Evolutionary conservation across 2,113 vertebrate genomes (phyloP).

Genomic region (Morphnarchus princeps): DNA sequence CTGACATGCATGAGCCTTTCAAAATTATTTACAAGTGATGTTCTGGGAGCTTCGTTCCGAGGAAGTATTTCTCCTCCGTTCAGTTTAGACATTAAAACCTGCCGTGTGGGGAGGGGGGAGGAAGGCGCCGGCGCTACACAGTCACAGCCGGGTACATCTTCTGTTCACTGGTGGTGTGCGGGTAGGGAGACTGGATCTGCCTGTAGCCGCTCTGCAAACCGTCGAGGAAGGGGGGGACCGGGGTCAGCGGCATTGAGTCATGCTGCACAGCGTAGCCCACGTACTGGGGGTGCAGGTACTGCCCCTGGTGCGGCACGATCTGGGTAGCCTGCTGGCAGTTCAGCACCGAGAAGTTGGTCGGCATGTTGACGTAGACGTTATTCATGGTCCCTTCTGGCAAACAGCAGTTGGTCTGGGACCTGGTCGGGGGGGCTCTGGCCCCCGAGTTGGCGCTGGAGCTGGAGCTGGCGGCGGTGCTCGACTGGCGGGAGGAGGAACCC

Average conservation of each 20-base stretch:
- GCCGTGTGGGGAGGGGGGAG: not conserved
- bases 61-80: not conserved
- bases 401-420: slow-evolving; percentile 94
- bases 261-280: slow-evolving; percentile 88
- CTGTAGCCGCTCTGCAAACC: slow-evolving; percentile 85
- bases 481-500: slow-evolving; percentile 94
- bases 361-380: slow-evolving; percentile 95
- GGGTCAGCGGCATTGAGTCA: slow-evolving; percentile 77
- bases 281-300: slow-evolving; percentile 93
- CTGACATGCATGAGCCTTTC: not conserved
- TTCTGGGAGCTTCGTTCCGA: not conserved
- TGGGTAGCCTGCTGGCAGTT: slow-evolving; percentile 98
- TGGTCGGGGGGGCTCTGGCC: slow-evolving; percentile 76
- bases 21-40: slow-evolving; percentile 36
- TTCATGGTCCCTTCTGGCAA: slow-evolving; percentile 89
- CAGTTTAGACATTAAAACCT: not conserved
- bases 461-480: slow-evolving; percentile 95
- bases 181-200: slow-evolving; percentile 89
- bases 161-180: slow-evolving; percentile 81
- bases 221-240: slow-evolving; percentile 81
- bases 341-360: slow-evolving; percentile 95
- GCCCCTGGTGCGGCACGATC: slow-evolving; percentile 93
- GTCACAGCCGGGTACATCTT: slow-evolving; percentile 93
- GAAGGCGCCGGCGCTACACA: slow-evolving; percentile 65
- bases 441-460: slow-evolving; percentile 91